Evolutionary conservation across 2,113 vertebrate species (phyloP), one percentile per base, ranked within the genome.

Genomic region (Bothrops jararaca): DNA sequence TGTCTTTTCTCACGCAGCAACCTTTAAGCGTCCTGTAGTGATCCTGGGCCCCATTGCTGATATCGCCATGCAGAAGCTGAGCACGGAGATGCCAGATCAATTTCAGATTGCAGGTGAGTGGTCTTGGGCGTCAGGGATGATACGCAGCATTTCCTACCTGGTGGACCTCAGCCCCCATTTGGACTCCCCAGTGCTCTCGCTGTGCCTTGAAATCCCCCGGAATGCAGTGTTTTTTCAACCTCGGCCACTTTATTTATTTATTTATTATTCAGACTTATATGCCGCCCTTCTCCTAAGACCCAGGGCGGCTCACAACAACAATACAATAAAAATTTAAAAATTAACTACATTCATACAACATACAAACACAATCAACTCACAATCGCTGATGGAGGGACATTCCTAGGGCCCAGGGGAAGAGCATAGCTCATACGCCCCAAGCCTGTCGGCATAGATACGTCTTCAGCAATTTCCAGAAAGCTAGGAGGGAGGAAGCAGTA

Each of bases 31-130:
- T 1, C 99, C 99, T 0, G 98, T 99, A 57, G 99, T 99, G 95
- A 98, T 99, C 91, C 96, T 99, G 97, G 99, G 99, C 45, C 99
- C 99, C 13, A 98, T 99, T 1, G 98, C 99, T 2, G 99, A 99
- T 45, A 98, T 99, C 0, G 98, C 99, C n/a, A 98, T 99, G 98
- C 98, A 99, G 94, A 99, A 98, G 94, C 95, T 99, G 96, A 97
- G 97, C 54, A 96, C 56, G 0, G 99, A 99, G 95, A 95, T 98
- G 97, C 98, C 99, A 0, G 95, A 98, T 24, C 96, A 98, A 85
- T 99, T 98, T 0, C 98, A 99, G 95, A 95, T 98, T 1, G 99
- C 99, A 95, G 98, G 99, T 99, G 95, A 96, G 97, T 95, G 53
- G 3, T 56, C 0, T 10, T 9, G 11, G 0, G 0, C 0, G 2